Evolutionary conservation across 2,113 vertebrate genomes (phyloP).

Genomic region (Cromileptes altivelis): DNA sequence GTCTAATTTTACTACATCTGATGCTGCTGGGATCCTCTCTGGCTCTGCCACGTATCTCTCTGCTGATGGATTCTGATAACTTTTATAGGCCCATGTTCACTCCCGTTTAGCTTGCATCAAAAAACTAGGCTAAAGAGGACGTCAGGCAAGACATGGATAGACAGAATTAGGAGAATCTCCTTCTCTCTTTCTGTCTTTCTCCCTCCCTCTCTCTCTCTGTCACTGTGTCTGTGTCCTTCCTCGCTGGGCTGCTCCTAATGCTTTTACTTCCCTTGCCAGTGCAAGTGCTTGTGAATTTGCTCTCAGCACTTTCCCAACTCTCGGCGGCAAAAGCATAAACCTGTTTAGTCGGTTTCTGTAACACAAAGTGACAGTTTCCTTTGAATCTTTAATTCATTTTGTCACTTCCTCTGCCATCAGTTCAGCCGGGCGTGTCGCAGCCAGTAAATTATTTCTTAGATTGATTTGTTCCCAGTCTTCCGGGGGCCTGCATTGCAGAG

Average conservation of each 20-base stretch:
- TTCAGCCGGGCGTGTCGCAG: conserved; percentile 87
- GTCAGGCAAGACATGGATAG: conserved; percentile 42
- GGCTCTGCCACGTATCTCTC: conserved; percentile 27
- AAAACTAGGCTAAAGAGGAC: conserved; percentile 65
- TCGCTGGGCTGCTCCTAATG: conserved; percentile 76
- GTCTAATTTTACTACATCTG: conserved; percentile 44
- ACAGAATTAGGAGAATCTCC: conserved; percentile 69
- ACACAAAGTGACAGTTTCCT: conserved; percentile 92
- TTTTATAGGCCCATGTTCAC: conserved; percentile 50
- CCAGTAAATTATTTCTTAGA: conserved; percentile 92
- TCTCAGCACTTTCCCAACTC: conserved; percentile 86
- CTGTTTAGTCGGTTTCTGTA: conserved; percentile 88
- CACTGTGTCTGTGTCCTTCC: conserved; percentile 55
- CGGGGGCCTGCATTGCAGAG: conserved; percentile 57
- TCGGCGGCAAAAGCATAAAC: conserved; percentile 84
- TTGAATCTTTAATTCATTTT: conserved; percentile 94
- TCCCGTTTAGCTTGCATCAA: conserved; percentile 56
- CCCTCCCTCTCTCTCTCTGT: conserved; percentile 35
- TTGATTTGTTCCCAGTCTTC: conserved; percentile 85
- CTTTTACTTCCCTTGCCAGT: conserved; percentile 77
- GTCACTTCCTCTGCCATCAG: conserved; percentile 92
- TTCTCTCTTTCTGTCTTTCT: conserved; percentile 39
- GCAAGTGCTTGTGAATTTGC: conserved; percentile 84
- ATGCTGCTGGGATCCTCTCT: conserved; percentile 37
- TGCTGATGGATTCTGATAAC: conserved; percentile 53